Base-by-base conservation (phyloP, 2,113 vertebrate genomes). In the Bufo bufo region DNA sequence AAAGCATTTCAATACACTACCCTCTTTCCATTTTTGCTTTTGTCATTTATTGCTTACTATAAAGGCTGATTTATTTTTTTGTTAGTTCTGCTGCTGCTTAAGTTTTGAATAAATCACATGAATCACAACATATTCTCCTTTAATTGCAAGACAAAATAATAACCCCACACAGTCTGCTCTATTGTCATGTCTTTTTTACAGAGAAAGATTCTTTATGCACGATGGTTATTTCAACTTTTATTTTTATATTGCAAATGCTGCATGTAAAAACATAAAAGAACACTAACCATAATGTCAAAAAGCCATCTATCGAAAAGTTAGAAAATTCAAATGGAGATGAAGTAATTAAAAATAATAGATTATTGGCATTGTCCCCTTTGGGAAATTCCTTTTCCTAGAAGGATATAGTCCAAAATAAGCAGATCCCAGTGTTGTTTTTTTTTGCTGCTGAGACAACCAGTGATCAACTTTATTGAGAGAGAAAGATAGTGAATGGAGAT, bases 51-150 rank as follows among this genome's bases (percentile, higher is more conserved):
- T 75, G 45, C 45, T 50, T 75, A 49, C 72, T 50, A 50, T 75
- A 75, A 75, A 75, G 47, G 50, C 72, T 50, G 72, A 75, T 75
- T 75, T 75, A 75, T 49, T 75, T 75, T 33, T 52, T 75, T 75
- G 50, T 75, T 75, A 75, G 20, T 75, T 75, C 45, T 20, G 72
- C 72, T 19, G 20, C 45, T 75, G 72, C 45, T 75, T 75, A 17
- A 19, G 45, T 43, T 75, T 75, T 33, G 33, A 33, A 49, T 75
- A 17, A 75, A 50, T 9, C 11, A 17, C 16, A 33, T 33, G 33
- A 33, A 33, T 8, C 47, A 50, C 72, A 75, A 50, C 72, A 75
- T 75, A 7, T 20, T 75, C 47, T 9, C 47, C 19, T 75, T 50
- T 75, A 74, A 47, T 74, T 47, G 47, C 33, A 75, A 50, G 23